phyloP scores from a whole-genome alignment of 2,888 invertebrate genomes.

The Ischnus inquisitorius region DNA sequence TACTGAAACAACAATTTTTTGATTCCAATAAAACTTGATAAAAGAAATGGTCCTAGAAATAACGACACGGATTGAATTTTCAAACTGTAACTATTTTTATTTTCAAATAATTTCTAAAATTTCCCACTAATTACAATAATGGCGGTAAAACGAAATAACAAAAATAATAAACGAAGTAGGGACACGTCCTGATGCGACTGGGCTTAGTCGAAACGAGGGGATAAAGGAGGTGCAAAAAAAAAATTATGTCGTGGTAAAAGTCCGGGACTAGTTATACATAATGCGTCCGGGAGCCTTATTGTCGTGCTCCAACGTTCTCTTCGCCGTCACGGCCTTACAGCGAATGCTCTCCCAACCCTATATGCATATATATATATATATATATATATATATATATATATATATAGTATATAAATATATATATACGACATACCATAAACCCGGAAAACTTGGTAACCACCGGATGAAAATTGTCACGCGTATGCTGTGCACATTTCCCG shows the following conservation, averaged over 20 bases:
- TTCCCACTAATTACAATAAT: no score
- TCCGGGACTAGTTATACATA: neutral
- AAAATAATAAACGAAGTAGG: neutral
- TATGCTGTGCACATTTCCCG: conserved; percentile 16
- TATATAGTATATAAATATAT: no score
- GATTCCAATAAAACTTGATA: no score
- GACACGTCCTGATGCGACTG: neutral
- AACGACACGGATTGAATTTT: no score
- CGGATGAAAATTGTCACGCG: conserved; percentile 26
- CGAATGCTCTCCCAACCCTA: neutral
- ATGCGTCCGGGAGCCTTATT: neutral
- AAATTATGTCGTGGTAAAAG: neutral
- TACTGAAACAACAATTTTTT: no score
- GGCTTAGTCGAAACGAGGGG: neutral
- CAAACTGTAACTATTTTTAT: no score
- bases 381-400: no score
- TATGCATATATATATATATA: no score
- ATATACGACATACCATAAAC: no score
- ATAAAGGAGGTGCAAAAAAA: neutral
- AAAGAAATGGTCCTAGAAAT: no score
- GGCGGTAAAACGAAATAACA: neutral
- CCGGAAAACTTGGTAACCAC: conserved; percentile 23
- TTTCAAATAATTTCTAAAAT: no score
- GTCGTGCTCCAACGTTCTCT: neutral
- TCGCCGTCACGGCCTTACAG: neutral